Evolutionary conservation across 2,797 vertebrate species (phyloP).

Genomic region (Taeniopygia guttata): DNA sequence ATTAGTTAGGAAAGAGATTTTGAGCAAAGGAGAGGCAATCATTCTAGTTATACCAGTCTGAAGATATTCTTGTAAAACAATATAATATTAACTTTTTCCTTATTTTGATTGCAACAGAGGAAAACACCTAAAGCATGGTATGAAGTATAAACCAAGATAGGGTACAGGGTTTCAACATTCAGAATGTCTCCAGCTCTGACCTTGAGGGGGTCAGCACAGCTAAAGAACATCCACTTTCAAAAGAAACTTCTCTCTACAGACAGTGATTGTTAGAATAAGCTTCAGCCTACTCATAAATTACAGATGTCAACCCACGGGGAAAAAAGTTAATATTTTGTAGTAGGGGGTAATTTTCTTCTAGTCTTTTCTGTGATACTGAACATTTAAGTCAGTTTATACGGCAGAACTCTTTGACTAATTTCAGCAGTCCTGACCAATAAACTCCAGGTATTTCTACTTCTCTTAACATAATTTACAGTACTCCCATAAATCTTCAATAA

Average conservation of each 20-base stretch:
- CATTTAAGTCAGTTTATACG: neutral
- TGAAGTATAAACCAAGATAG: neutral
- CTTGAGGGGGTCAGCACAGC: neutral
- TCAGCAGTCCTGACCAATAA: neutral
- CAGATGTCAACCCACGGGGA: neutral
- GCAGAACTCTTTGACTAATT: neutral
- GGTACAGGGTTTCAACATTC: neutral
- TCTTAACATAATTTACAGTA: neutral
- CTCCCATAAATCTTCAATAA: neutral
- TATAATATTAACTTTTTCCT: neutral
- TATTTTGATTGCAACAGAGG: neutral
- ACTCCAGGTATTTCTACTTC: neutral
- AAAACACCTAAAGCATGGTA: neutral
- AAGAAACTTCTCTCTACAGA: neutral
- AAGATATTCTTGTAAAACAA: constrained; percentile 22
- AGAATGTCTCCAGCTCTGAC: neutral
- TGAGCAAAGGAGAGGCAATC: neutral
- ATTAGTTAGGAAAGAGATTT: constrained; percentile 2
- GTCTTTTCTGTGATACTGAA: neutral
- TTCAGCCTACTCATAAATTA: neutral
- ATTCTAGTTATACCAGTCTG: neutral
- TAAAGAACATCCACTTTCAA: neutral
- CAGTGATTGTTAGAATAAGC: neutral
- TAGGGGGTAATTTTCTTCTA: neutral
- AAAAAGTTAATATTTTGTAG: neutral